Conservation (phyloP, 2,888 invertebrate species). For the Drosophila meridiana region DNA sequence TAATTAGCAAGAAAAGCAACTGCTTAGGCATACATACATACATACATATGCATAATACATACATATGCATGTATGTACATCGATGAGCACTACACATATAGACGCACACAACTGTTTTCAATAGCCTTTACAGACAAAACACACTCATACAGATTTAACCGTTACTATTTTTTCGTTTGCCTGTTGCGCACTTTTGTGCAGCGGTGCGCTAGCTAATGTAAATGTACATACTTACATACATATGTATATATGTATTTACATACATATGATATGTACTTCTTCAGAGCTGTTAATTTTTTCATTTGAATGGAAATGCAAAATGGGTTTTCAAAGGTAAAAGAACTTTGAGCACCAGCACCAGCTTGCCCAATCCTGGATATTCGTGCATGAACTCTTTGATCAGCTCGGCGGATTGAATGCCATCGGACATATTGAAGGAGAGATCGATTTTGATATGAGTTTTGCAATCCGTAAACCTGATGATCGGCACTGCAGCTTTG, state of each 20-base stretch:
- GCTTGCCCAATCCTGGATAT: conserved; percentile 95
- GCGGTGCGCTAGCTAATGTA: background rate
- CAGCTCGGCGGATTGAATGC: conserved; percentile 97
- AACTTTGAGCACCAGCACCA: conserved; percentile 99
- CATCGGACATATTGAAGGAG: conserved; percentile 99
- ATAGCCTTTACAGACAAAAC: background rate
- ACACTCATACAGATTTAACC: background rate
- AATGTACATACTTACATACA: background rate
- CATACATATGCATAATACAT: background rate
- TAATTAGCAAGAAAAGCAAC: no score
- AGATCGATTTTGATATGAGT: conserved; percentile 96
- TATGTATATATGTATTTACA: background rate
- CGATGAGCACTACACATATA: background rate
- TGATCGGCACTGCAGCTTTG: conserved; percentile 98
- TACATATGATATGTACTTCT: background rate
- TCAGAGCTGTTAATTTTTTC: no score
- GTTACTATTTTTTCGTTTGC: background rate
- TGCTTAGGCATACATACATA: background rate
- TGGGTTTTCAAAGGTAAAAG: no score
- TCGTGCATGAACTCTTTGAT: conserved; percentile 95
- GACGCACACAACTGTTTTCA: background rate
- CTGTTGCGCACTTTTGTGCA: background rate
- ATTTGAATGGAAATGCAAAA: no score
- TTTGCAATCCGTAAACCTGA: conserved; percentile 96
- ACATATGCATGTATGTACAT: background rate